Conservation (phyloP, 2,888 invertebrate genomes). For the Erynnis tages region DNA sequence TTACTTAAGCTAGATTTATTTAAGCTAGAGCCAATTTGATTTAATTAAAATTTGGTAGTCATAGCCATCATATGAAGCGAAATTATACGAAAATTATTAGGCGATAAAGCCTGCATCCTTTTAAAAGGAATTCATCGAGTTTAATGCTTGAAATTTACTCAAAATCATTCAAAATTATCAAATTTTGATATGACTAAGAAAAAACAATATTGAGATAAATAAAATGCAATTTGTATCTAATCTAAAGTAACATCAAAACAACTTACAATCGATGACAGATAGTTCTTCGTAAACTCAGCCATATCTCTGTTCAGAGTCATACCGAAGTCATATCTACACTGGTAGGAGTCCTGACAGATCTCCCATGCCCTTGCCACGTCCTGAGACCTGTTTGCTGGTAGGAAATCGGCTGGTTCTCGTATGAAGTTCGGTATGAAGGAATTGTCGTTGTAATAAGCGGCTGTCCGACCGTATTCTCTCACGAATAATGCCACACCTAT, state of each 20-base stretch:
- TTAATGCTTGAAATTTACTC: too few species aligned
- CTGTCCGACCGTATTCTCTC: slow-evolving; percentile 89
- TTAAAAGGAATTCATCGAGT: too few species aligned
- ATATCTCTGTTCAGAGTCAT: slow-evolving; percentile 92
- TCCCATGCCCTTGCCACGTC: slow-evolving; percentile 84
- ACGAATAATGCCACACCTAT: slow-evolving; percentile 90
- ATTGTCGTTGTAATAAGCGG: slow-evolving; percentile 90
- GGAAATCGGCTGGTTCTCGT: slow-evolving; percentile 85
- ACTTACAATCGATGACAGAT: slow-evolving; percentile 84
- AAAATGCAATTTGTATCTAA: neutral
- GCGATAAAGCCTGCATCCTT: too few species aligned
- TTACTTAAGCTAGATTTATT: too few species aligned
- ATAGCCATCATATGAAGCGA: too few species aligned
- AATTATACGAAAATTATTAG: too few species aligned
- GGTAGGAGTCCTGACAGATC: slow-evolving; percentile 90
- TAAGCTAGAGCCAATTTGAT: too few species aligned
- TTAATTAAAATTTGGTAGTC: too few species aligned
- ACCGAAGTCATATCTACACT: slow-evolving; percentile 94
- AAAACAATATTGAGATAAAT: too few species aligned
- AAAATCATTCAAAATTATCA: too few species aligned
- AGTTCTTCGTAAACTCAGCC: slow-evolving; percentile 93
- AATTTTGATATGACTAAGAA: too few species aligned
- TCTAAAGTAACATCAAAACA: neutral
- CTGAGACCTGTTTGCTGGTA: slow-evolving; percentile 86
- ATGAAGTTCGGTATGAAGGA: slow-evolving; percentile 89